Evolutionary conservation across 92 coral and sea anemone genomes (phyloP).

Genomic region (Meandrina meandrites): DNA sequence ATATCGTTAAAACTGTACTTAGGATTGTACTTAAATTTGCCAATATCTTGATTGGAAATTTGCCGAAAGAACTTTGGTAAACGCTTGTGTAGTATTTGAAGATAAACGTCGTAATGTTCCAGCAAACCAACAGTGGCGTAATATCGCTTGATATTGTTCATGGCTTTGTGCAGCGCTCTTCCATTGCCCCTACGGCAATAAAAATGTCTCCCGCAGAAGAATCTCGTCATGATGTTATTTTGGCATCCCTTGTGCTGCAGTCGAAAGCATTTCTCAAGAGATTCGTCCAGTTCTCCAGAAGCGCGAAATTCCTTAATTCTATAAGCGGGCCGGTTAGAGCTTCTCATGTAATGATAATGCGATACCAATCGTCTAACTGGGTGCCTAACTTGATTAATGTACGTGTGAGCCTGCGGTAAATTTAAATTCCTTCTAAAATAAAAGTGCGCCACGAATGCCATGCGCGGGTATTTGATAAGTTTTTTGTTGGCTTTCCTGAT

Average conservation of each 20-base stretch:
- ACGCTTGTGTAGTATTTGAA: constrained; percentile 74
- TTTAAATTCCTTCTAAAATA: constrained; percentile 76
- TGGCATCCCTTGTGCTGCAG: constrained; percentile 85
- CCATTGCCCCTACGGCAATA: constrained; percentile 74
- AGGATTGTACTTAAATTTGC: constrained; percentile 62
- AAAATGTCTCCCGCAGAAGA: constrained; percentile 87
- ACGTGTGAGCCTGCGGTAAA: constrained; percentile 74
- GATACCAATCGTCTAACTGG: constrained; percentile 94
- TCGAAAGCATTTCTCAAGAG: constrained; percentile 73
- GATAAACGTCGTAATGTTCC: constrained; percentile 70
- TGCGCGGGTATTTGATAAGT: constrained; percentile 55
- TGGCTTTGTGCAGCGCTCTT: constrained; percentile 77
- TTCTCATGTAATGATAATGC: constrained; percentile 82
- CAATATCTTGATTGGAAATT: constrained; percentile 31
- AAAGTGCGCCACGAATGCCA: constrained; percentile 87
- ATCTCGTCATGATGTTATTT: constrained; percentile 84
- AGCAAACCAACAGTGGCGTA: constrained; percentile 85
- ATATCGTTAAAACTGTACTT: constrained; percentile 54
- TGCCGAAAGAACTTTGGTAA: constrained; percentile 72
- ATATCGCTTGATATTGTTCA: constrained; percentile 68
- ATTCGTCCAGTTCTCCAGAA: constrained; percentile 71
- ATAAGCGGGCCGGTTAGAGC: constrained; percentile 63
- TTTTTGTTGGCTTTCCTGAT: constrained; percentile 57
- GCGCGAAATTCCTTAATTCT: constrained; percentile 62
- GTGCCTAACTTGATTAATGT: constrained; percentile 91